Percentiles rank a stretch among this genome's conserved stretches.
phyloP scores from a whole-genome alignment of 2,797 vertebrate species.

The Microctenopoma stevenorrisi region DNA sequence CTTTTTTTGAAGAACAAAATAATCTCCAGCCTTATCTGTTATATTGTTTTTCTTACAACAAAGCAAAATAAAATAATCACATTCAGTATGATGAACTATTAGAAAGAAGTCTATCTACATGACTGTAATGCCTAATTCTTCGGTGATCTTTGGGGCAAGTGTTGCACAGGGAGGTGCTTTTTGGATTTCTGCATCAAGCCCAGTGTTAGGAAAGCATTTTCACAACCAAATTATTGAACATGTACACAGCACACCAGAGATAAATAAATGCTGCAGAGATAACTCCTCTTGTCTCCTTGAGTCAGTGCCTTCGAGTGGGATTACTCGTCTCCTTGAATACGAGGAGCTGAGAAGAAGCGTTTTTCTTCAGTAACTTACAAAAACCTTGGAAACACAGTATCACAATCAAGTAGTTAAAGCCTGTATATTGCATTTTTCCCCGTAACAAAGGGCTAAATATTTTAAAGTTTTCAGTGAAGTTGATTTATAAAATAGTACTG shows the following conservation, averaged over 20 bases:
- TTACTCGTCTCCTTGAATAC: conserved; percentile 51
- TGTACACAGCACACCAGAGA: conserved; percentile 55
- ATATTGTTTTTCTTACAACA: conserved; percentile 40
- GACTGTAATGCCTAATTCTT: conserved; percentile 48
- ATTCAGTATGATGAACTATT: conserved; percentile 39
- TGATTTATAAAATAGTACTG: conserved; percentile 60
- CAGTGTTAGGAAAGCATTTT: conserved; percentile 69
- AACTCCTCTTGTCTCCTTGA: conserved; percentile 51
- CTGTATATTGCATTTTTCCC: conserved; percentile 67
- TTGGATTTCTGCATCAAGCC: conserved; percentile 73
- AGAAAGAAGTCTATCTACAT: conserved; percentile 36
- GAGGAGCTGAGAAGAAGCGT: conserved; percentile 47
- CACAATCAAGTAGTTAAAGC: conserved; percentile 55
- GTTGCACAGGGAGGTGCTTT: conserved; percentile 69
- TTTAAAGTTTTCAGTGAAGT: conserved; percentile 36
- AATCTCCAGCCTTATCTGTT: conserved; percentile 24
- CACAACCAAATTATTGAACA: conserved; percentile 49
- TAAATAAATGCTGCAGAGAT: conserved; percentile 61
- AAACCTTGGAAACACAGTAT: conserved; percentile 60
- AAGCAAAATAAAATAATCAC: conserved; percentile 42
- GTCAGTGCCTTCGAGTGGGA: conserved; percentile 62
- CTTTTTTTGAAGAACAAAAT: conserved; percentile 32
- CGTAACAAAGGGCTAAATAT: conserved; percentile 31
- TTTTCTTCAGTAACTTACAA: conserved; percentile 48
- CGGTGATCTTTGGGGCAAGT: conserved; percentile 72